Evolutionary conservation across 2,113 vertebrate species (phyloP), one percentile per base, ranked within the genome.

Genomic region (Clarias gariepinus): DNA sequence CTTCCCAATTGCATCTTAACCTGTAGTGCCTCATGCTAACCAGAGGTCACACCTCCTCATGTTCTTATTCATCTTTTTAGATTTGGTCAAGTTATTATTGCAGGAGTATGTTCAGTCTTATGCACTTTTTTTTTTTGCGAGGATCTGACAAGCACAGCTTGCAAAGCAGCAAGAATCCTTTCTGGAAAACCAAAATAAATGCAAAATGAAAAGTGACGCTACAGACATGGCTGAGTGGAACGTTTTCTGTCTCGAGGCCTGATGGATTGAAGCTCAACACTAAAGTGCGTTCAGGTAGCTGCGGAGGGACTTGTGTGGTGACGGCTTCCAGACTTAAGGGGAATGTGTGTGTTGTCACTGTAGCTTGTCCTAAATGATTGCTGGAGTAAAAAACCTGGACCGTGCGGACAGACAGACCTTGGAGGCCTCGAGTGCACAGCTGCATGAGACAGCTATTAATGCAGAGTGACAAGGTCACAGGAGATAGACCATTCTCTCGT

Each of bases 371-470:
- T 84, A 87, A 88, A 88, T 47, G 87, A 88, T 88, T 60, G 68
- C 84, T 84, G 68, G 77, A 83, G 21, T 80, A 84, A 86, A 85
- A 88, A 86, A 85, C 66, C 81, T 76, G 81, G 77, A 88, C 69
- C 76, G 58, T 73, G 81, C 88, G 84, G 81, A 88, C 81, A 84
- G 63, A 33, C 76, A 88, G 81, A 87, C 84, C 89, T 84, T 88
- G 84, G 83, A 86, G 81, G 71, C 84, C 79, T 77, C 63, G 23
- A 86, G 84, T 74, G 85, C 84, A 71, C 87, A 81, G 84, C 82
- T 90, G 84, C 87, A 88, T 88, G 74, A 60, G 84, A 90, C 84
- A 90, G 87, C 87, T 88, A 86, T 90, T 90, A 90, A 90, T 90
- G 87, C 77, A 83, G 87, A 88, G 53, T 88, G 89, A 90, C 89